A percentile compares a stretch with the other conserved stretches of the same genome.
Evolutionary conservation across 2,888 invertebrate species (phyloP).

Genomic region (Tyria jacobaeae): DNA sequence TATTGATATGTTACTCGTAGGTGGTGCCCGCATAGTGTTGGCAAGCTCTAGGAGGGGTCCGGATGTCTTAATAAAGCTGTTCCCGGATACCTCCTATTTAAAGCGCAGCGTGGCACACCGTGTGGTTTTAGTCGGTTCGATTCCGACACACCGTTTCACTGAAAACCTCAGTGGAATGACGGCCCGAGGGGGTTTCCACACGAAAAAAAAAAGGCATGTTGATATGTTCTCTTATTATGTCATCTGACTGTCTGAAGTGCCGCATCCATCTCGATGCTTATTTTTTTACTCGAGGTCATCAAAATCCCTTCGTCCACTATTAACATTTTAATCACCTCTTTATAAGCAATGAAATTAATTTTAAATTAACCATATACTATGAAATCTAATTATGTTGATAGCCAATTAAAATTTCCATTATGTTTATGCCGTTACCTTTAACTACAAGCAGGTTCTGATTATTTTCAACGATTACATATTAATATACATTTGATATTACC

Average conservation of each 20-base stretch:
- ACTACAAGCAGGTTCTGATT: conserved; percentile 9
- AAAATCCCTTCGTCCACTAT: conserved; percentile 53
- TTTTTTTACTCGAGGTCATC: conserved; percentile 10
- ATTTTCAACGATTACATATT: not conserved
- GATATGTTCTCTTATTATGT: not conserved
- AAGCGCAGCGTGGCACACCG: no score
- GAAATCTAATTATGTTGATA: conserved; percentile 46
- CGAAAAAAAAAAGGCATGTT: no score
- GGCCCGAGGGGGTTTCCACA: no score
- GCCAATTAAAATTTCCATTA: conserved; percentile 47
- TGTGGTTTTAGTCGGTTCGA: no score
- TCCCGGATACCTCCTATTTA: no score
- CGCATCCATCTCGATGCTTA: conserved; percentile 5
- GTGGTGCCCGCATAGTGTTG: no score
- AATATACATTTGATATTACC: not conserved
- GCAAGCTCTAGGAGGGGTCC: no score
- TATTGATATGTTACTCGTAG: no score
- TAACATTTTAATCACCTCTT: conserved; percentile 66
- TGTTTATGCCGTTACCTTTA: conserved; percentile 15
- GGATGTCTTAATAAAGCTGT: no score
- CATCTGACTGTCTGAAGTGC: not conserved
- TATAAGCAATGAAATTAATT: conserved; percentile 58
- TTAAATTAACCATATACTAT: conserved; percentile 49
- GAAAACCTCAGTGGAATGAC: no score
- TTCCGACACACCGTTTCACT: no score